These are phyloP conservation scores for Patella caerulea DNA, from an alignment of 2,888 invertebrate genomes.

Conservation along the genomic window DNA sequence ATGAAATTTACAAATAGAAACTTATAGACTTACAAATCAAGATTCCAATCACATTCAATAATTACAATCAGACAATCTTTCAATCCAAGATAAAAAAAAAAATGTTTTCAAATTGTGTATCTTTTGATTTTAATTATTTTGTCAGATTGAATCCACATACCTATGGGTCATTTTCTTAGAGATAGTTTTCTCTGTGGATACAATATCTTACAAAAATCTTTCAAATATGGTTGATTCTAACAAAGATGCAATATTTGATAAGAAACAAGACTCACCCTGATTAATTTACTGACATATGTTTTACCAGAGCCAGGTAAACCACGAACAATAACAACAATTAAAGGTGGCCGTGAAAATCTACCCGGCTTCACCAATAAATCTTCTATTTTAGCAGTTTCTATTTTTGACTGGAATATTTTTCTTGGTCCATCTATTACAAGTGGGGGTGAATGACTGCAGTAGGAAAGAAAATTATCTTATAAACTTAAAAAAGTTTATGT, in stretches of 20 bases:
- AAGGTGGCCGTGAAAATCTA: slow-evolving; percentile 82
- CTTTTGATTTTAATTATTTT: too few species aligned
- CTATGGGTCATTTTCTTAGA: too few species aligned
- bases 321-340: slow-evolving; percentile 89
- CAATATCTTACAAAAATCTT: too few species aligned
- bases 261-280: slow-evolving; percentile 56
- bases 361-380: slow-evolving; percentile 87
- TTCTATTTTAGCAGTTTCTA: slow-evolving; percentile 78
- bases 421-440: slow-evolving; percentile 33
- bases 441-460: slow-evolving; percentile 9
- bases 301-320: slow-evolving; percentile 97
- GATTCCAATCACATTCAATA: background rate
- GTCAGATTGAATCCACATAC: too few species aligned
- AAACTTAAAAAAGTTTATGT: too few species aligned
- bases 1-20: background rate
- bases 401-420: slow-evolving; percentile 28
- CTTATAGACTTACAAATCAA: background rate
- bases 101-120: too few species aligned
- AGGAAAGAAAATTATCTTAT: slow-evolving; percentile 4
- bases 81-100: background rate
- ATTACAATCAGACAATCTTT: background rate
- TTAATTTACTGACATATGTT: slow-evolving; percentile 77
- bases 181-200: too few species aligned
- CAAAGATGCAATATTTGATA: background rate
- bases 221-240: too few species aligned